Base-by-base conservation (phyloP, 2,888 invertebrate species). In the Cephus nigrinus region DNA sequence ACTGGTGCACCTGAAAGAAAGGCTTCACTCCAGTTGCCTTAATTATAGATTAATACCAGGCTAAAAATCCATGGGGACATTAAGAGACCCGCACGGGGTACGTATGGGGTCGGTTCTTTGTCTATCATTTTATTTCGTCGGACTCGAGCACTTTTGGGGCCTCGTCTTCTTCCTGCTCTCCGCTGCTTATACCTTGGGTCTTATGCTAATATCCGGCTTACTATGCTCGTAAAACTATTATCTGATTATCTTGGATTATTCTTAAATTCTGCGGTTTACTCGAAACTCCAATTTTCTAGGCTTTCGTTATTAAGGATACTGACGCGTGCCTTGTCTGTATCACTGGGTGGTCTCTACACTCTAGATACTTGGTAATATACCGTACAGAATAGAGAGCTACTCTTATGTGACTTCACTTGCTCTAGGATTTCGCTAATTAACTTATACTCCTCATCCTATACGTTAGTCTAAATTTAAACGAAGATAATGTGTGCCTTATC, bases 221-320 rank as follows among this genome's bases (percentile, higher is more conserved):
- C 5, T 12, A 5, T 23, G 12, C 33, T 3, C 71, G 12, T 71
- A 71, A 71, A 71, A 32, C 71, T 71, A 71, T 71, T 71, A 71
- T 31, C 32, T 33, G 71, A 71, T 71, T 33, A 71, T 71, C 71
- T 71, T 33, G 71, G 71, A 71, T 71, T 71, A 71, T 71, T 33
- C 71, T 71, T 31, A 31, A 71, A 12, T 71, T 71, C 71, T 33
- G 4, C 23, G 32, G 71, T 71, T 71, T 31, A 31, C 32, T 71
- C 32, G 71, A 71, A 71, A 71, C 71, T 71, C 31, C 12, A 71
- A 12, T 71, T 71, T 71, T 71, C 71, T 71, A 71, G 32, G 71
- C 33, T 71, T 71, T 71, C 71, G 31, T 71, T 55, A 55, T 55
- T 55, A 55, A 23, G 55, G 55, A 23, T 23, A 55, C 55, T 9